Conservation (phyloP, 2,113 vertebrate species). For the Hippopotamus amphibius region DNA sequence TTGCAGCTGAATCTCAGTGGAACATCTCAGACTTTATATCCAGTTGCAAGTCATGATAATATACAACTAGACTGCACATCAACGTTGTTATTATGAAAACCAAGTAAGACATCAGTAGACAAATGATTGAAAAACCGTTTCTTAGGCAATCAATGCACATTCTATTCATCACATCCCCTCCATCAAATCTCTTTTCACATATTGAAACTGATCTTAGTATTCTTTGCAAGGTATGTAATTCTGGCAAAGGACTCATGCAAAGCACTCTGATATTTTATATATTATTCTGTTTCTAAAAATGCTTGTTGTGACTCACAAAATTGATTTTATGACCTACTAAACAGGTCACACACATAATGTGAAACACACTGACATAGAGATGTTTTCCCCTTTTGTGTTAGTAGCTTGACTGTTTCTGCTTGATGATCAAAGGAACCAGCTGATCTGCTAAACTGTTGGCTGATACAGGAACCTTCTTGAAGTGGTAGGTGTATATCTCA, state of each 20-base stretch:
- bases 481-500: neutral
- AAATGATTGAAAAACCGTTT: neutral
- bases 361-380: neutral
- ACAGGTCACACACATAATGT: neutral
- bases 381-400: neutral
- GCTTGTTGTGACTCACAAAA: conserved; percentile 6
- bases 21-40: neutral
- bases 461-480: neutral
- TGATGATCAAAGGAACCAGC: neutral
- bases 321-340: conserved; percentile 5
- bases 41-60: neutral
- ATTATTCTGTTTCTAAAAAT: conserved; percentile 23
- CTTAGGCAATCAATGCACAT: neutral
- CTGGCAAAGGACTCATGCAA: conserved; percentile 1
- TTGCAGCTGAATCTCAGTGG: neutral
- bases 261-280: neutral
- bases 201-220: conserved; percentile 22
- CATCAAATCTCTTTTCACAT: conserved; percentile 8
- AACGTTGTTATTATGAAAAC: conserved; percentile 4
- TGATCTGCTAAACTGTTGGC: neutral
- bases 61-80: neutral
- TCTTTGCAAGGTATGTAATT: neutral
- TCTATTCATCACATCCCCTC: neutral
- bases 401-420: neutral
- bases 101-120: neutral